Evolutionary conservation across 2,888 invertebrate species (phyloP), one percentile per base, ranked within the genome.

Genomic region (Diogma glabrata): DNA sequence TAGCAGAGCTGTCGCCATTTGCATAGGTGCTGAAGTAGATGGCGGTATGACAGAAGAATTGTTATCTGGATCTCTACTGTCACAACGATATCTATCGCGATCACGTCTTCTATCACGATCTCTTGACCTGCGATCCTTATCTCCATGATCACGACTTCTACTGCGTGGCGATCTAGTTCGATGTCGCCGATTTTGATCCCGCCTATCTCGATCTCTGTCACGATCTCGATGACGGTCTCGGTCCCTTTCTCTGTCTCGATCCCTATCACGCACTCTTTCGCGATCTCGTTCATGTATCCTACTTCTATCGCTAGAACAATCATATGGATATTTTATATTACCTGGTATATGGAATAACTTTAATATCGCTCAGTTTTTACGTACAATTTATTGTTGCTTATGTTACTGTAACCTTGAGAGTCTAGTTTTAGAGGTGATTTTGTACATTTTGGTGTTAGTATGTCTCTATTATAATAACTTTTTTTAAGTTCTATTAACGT

Each of bases 161-260:
- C 49, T 51, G 3, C 51, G 53, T 5, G 48, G 33, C 5, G 30
- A 20, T 9, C 30, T 30, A 14, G 30, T 30, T 19, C 48, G 48
- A 7, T 33, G 30, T 9, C 67, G 56, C 5, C 66, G 64, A 52
- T 68, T 70, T 4, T 67, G 63, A 50, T 64, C 67, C 3, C 48
- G 30, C 9, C 67, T 56, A 23, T 57, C 56, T 36, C 58, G 54
- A 9, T 59, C 59, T 10, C 59, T 51, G 16, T 71, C 71, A 24
- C 65, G 61, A 49, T 64, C 63, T 50, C 60, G 55, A 47, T 60
- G 60, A 38, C 63, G 47, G 19, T 57, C 55, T 14, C 56, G 52
- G 51, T 59, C 54, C 28, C 58, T 52, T 12, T 55, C 52, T 1
- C 23, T 4, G 20, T 51, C 47, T 23, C 54, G 52, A 19, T 55